Base-by-base conservation (phyloP, 2,888 invertebrate species). In the Chrysodeixis includens region DNA sequence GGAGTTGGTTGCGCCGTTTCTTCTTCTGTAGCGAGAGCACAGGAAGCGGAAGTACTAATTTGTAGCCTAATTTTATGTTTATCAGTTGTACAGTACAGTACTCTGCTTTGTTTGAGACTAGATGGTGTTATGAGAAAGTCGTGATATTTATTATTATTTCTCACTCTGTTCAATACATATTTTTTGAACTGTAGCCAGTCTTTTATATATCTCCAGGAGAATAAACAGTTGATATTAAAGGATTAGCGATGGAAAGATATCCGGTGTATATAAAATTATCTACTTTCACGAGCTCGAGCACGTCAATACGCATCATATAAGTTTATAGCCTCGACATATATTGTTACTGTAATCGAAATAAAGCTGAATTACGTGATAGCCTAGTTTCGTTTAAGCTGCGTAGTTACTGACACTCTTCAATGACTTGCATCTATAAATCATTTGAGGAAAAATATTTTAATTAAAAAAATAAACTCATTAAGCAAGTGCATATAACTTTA, bases 361-460 rank as follows among this genome's bases (percentile, higher is more conserved):
- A 18, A 20, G 56, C 65, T 66, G 66, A 62, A 75, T 71, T 58
- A 58, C 22, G 32, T 46, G 75, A 80, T 78, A 65, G 57, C 79
- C 76, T 65, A 68, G 62, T 78, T 76, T n/a, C 26, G 56, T 69
- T 57, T 81, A 78, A 76, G 74, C 76, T 65, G 52, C 62, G n/a
- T 69, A 71, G 76, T 74, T 78, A 60, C 44, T 30, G 51, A 57
- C 65, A 51, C 35, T n/a, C 40, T 40, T 40, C 1, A 40, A 4
- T 3, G 4, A n/a, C n/a, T 40, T 14, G 14, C 40, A n/a, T 12
- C 14, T 1, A 40, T n/a, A n/a, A n/a, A n/a, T n/a, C n/a, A n/a
- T n/a, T n/a, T n/a, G n/a, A n/a, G n/a, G n/a, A n/a, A n/a, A n/a
- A n/a, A n/a, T n/a, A n/a, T n/a, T n/a, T n/a, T n/a, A n/a, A n/a